Conservation (phyloP, 2,888 invertebrate species). For the Prenolepis imparis region DNA sequence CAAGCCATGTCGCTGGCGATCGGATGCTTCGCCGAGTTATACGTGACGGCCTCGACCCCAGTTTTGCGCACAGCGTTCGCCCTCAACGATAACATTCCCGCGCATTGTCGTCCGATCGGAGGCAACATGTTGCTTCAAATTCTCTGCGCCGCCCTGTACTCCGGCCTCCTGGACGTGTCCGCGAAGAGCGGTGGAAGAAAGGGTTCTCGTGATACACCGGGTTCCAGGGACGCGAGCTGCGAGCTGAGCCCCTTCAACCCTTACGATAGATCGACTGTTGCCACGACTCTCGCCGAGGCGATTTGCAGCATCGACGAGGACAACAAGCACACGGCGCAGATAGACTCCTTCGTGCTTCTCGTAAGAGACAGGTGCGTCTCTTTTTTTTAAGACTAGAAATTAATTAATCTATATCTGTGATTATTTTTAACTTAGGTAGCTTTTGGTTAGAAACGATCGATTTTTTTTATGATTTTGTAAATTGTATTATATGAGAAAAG, state of each 20-base stretch:
- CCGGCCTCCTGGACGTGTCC: conserved; percentile 85
- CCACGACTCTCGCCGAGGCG: conserved; percentile 92
- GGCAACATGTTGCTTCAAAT: conserved; percentile 90
- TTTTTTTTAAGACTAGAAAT: background rate
- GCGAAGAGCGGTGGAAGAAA: background rate
- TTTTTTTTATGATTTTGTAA: background rate
- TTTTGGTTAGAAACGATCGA: background rate
- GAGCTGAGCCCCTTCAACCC: conserved; percentile 76
- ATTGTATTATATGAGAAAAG: background rate
- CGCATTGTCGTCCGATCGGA: conserved; percentile 90
- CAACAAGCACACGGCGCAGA: conserved; percentile 92
- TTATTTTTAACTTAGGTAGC: too few relatives aligned
- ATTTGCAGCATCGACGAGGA: conserved; percentile 93
- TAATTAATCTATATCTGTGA: too few relatives aligned
- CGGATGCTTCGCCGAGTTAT: conserved; percentile 90
- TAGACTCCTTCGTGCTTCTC: conserved; percentile 88
- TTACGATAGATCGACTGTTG: conserved; percentile 80
- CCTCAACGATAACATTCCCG: conserved; percentile 91
- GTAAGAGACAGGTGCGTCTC: conserved; percentile 61
- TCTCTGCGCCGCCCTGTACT: conserved; percentile 89
- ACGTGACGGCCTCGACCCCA: conserved; percentile 90
- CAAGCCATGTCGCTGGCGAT: conserved; percentile 93
- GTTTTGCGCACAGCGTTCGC: conserved; percentile 87
- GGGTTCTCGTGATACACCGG: background rate
- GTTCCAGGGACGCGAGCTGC: conserved; percentile 4